A percentile compares a stretch with the other conserved stretches of the same genome.
Conservation (phyloP, 2,797 vertebrate species). For the Anniella stebbinsi region DNA sequence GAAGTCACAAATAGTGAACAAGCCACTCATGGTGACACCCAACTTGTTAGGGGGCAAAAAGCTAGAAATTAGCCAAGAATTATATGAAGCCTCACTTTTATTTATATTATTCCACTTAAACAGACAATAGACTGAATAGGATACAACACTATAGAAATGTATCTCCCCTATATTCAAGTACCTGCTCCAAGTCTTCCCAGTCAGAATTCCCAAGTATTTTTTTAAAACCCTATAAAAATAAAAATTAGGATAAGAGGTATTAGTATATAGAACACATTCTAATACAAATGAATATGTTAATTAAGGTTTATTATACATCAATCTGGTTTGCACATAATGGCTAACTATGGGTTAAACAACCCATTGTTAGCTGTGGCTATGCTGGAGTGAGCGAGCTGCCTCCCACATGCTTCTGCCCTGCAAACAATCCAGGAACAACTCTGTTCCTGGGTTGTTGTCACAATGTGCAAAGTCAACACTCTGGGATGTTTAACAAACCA, state of each 20-base stretch:
- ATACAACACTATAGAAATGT: conserved; percentile 11
- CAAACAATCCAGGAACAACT: no score
- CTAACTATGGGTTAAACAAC: no score
- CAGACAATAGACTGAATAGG: conserved; percentile 21
- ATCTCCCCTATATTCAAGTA: conserved; percentile 64
- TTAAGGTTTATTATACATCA: neutral
- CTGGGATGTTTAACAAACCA: no score
- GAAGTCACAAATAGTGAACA: neutral
- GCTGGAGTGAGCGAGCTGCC: no score
- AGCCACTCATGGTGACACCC: neutral
- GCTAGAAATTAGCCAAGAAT: neutral
- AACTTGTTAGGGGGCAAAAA: neutral
- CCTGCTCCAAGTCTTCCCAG: conserved; percentile 79
- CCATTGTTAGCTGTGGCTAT: no score
- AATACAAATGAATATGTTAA: neutral
- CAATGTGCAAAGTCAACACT: no score
- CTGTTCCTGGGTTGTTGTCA: no score
- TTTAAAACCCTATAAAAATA: conserved; percentile 75
- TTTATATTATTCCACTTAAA: neutral
- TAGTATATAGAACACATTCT: neutral
- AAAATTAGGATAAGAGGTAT: conserved; percentile 56
- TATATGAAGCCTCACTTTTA: neutral
- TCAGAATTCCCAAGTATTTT: conserved; percentile 76
- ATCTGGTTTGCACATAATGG: no score
- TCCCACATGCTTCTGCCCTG: no score